phyloP scores from a whole-genome alignment of 2,888 invertebrate genomes.

The Drosophila pseudotalamancana region DNA sequence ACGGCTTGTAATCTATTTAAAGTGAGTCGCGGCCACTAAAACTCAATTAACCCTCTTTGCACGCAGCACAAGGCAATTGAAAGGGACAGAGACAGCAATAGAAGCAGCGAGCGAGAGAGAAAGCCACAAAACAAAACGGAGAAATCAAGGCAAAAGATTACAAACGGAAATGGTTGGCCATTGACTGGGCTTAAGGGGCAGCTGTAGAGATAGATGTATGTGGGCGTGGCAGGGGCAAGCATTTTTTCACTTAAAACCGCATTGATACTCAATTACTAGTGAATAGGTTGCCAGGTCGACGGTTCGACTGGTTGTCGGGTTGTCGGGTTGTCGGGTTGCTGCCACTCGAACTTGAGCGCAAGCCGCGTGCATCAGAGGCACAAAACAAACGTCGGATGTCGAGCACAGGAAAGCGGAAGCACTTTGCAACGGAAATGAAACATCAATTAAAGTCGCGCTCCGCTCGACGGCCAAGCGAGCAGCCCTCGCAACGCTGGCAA shows the following conservation, averaged over 20 bases:
- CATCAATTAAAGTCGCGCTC: conserved; percentile 79
- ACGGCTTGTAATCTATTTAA: conserved; percentile 74
- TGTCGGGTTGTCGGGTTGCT: conserved; percentile 12
- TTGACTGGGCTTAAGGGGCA: conserved; percentile 11
- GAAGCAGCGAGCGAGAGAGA: conserved; percentile 1
- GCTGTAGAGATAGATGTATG: background rate
- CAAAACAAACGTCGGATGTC: conserved; percentile 69
- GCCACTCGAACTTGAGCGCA: conserved; percentile 15
- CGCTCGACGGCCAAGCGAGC: conserved; percentile 13
- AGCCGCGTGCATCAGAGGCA: conserved; percentile 9
- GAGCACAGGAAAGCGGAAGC: conserved; percentile 72
- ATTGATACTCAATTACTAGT: conserved; percentile 79
- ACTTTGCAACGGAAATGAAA: conserved; percentile 81
- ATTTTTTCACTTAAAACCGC: conserved; percentile 81
- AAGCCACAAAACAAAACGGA: conserved; percentile 27
- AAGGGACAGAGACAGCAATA: conserved; percentile 32
- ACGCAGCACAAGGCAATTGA: conserved; percentile 62
- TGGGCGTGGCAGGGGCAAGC: conserved; percentile 17
- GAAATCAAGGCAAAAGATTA: conserved; percentile 75
- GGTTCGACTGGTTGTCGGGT: conserved; percentile 11
- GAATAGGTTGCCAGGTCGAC: conserved; percentile 41
- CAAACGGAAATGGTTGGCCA: conserved; percentile 66
- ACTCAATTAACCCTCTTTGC: conserved; percentile 81
- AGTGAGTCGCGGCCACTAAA: conserved; percentile 78
- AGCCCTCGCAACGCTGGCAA: conserved; percentile 6